Percentiles rank a stretch among this genome's conserved stretches.
These are phyloP conservation scores for Betta splendens DNA, from an alignment of 2,797 vertebrate genomes.

Conservation along the genomic window DNA sequence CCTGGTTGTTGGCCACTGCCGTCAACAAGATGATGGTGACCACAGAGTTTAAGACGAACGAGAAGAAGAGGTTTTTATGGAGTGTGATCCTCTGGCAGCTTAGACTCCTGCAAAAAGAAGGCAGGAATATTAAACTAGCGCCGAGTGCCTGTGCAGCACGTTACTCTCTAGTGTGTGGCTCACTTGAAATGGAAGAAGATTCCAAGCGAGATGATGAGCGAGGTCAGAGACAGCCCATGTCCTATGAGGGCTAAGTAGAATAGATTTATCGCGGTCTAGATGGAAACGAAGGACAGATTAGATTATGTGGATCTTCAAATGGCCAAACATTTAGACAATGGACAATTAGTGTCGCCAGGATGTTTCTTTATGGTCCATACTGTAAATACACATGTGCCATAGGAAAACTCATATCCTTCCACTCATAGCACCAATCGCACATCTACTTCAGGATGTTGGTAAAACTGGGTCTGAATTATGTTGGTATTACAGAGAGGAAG, in stretches of 20 bases:
- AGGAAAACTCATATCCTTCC: background rate
- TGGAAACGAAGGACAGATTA: conserved; percentile 47
- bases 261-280: conserved; percentile 94
- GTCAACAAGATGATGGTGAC: conserved; percentile 93
- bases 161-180: conserved; percentile 62
- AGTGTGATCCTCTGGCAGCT: conserved; percentile 98
- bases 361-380: background rate
- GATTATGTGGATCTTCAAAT: conserved; percentile 20
- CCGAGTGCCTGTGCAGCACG: background rate
- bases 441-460: background rate
- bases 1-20: conserved; percentile 92
- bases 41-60: conserved; percentile 93
- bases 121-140: background rate
- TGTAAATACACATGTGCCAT: background rate
- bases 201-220: conserved; percentile 90
- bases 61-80: conserved; percentile 98
- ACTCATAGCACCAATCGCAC: background rate
- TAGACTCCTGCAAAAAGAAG: conserved; percentile 85
- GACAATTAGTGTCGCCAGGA: background rate
- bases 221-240: conserved; percentile 92
- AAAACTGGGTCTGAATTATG: background rate
- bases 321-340: background rate
- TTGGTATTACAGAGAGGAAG: too few relatives aligned
- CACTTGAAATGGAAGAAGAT: conserved; percentile 99
- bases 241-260: conserved; percentile 95